Percentiles rank a stretch among this genome's conserved stretches.
Conservation (phyloP, 2,888 invertebrate species). For the Dryobotodes eremita region DNA sequence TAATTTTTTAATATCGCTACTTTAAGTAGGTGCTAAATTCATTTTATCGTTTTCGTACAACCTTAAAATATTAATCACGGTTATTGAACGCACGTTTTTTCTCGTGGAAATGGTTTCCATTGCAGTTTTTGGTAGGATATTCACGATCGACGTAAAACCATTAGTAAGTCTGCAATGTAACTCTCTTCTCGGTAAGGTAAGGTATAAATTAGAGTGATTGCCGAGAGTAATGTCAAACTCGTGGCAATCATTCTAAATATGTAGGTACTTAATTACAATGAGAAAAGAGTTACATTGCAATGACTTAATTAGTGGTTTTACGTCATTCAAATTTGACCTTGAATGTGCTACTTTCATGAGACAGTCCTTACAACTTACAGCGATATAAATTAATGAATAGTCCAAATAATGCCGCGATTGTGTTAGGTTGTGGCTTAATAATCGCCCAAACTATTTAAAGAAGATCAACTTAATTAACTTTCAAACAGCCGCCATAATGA, state of each 20-base stretch:
- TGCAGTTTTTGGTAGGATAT: no score
- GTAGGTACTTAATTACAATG: neutral
- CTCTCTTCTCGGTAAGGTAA: neutral
- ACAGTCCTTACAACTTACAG: neutral
- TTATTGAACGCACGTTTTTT: slow-evolving; percentile 9
- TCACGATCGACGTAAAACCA: neutral
- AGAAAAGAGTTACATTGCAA: neutral
- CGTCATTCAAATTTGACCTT: no score
- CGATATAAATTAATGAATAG: neutral
- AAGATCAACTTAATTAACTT: slow-evolving; percentile 52
- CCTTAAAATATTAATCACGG: slow-evolving; percentile 20
- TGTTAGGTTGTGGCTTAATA: slow-evolving; percentile 16
- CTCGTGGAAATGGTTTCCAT: neutral
- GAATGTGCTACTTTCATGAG: neutral
- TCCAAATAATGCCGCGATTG: slow-evolving; percentile 9
- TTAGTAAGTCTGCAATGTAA: neutral
- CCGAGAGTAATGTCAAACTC: neutral
- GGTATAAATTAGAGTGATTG: neutral
- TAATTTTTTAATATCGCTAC: slow-evolving; percentile 12
- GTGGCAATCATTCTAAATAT: neutral
- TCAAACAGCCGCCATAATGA: slow-evolving; percentile 43
- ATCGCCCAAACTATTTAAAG: slow-evolving; percentile 30
- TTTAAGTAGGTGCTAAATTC: slow-evolving; percentile 17
- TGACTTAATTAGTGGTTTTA: neutral
- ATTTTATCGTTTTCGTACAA: slow-evolving; percentile 26